Evolutionary conservation across 53 echinoderm and acorn worm genomes (phyloP), one percentile per base, ranked within the genome.

Genomic region (Holothuria scabra): DNA sequence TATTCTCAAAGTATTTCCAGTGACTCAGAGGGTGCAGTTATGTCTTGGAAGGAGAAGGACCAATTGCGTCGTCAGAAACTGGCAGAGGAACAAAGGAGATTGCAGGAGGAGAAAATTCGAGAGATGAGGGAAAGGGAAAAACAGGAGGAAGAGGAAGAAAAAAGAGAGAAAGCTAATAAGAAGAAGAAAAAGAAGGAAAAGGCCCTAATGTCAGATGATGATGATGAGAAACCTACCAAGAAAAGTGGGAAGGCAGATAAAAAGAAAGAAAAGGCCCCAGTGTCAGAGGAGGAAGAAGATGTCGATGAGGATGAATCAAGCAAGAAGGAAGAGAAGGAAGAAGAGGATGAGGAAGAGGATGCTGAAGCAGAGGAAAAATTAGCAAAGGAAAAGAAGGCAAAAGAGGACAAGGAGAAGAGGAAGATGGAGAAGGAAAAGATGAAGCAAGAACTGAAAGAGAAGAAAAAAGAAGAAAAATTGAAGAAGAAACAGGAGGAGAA

Each of bases 81-180:
- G 22, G 93, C 93, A 87, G 95, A 91, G 35, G 83, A 80, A 3
- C 84, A 83, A 67, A 84, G 52, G 79, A 93, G 89, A 60, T 83
- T 93, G 59, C 84, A 95, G 49, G 89, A 93, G 58, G 85, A 89
- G 57, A 83, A 87, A 67, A 70, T 92, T 29, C 83, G 87, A 65
- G 76, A 84, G 84, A 95, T 95, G 95, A 90, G 95, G 64, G 95
- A 95, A 83, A 86, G 94, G 64, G 94, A 97, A 60, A 87, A 84
- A 58, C 55, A 83, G 46, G 94, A 97, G 46, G 97, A 97, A 65
- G 85, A 88, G 89, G 90, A 90, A 80, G 92, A 92, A 61, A 89
- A 91, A 66, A 33, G 85, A 46, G 96, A 93, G 66, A 90, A 93
- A 60, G 86, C 84, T 7, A 85, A 90, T 74, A 87, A 81, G 64